Base-by-base conservation (phyloP, 2,888 invertebrate genomes). In the Quadroppia sp. region DNA sequence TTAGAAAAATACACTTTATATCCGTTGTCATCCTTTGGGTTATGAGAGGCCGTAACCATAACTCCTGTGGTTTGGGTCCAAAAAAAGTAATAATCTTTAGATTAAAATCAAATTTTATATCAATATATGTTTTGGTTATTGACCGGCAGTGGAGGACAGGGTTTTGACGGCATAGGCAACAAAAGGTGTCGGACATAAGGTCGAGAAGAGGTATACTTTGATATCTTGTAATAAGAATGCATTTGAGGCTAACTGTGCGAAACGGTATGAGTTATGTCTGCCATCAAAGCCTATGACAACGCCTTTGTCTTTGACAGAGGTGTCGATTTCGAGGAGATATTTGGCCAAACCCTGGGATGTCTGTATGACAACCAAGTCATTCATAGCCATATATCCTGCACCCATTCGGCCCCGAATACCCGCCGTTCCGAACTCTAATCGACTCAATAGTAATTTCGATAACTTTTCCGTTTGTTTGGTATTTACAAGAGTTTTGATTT, bases 1-100 rank as follows among this genome's bases (percentile, higher is more conserved):
- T 97, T 98, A 11, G 87, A 85, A 89, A 94, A 96, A 82, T 97
- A 99, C 7, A 96, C 96, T 85, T 99, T 99, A 81, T 97, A 99
- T 1, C 96, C 96, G 81, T 96, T 96, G 81, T 97, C 95, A 36
- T 94, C 89, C 81, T 92, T 94, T 0, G 95, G 96, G 83, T 96
- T 96, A 81, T 96, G 96, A 0, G 94, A 95, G 0, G 96, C 96
- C 0, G 96, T 97, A 6, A 96, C 88, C 92, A 96, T 94, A 6
- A 96, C 48, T 40, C 73, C 73, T 64, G 28, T 50, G 15, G n/a
- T n/a, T n/a, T n/a, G n/a, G n/a, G n/a, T n/a, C n/a, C 20, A n/a
- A 50, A 50, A 50, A n/a, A 13, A 4, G 4, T n/a, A 17, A 11
- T 50, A 50, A 50, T 50, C n/a, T 50, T 50, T 13, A 50, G n/a